Evolutionary conservation across 2,113 vertebrate species (phyloP), one percentile per base, ranked within the genome.

Genomic region (Grallaria varia): DNA sequence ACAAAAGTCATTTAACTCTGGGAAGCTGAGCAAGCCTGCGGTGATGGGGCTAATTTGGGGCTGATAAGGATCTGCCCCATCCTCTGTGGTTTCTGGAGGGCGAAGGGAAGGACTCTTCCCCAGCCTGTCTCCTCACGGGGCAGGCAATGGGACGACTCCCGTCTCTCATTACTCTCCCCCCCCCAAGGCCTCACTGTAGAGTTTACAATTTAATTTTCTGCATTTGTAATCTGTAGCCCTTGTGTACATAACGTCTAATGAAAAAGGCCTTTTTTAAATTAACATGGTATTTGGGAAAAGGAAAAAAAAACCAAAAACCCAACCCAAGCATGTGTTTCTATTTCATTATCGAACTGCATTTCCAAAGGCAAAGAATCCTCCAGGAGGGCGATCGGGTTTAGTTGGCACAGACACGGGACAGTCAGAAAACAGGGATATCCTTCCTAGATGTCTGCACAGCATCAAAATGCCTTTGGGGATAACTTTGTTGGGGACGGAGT

Each of bases 261-360:
- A 97, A 96, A 98, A 97, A 53, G 90, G 97, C 74, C 97, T 98
- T 98, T 95, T 98, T 96, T 83, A 90, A 98, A 98, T 98, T 98
- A 98, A 93, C 94, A 11, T 95, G 97, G 97, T 96, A 97, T 98
- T 95, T 93, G 96, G 76, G 56, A 21, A 22, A 16, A 80, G 69
- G 75, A 94, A 68, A 2, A 21, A 22, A n/a, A 12, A 3, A 2
- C 15, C 42, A 35, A 33, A n/a, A n/a, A n/a, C 18, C 15, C 13
- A 31, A 55, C n/a, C n/a, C 33, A 15, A 27, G 77, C 98, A 98
- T 97, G 96, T 98, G 98, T 97, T 98, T 98, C 96, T 97, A 45
- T 52, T 98, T 97, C 97, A 80, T 95, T 90, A 86, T 90, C 20
- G 33, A 96, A 91, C 96, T 93, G 66, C 56, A 20, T 82, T 81